phyloP scores from a whole-genome alignment of 1,140 invertebrate genomes.

The Araneus ventricosus region DNA sequence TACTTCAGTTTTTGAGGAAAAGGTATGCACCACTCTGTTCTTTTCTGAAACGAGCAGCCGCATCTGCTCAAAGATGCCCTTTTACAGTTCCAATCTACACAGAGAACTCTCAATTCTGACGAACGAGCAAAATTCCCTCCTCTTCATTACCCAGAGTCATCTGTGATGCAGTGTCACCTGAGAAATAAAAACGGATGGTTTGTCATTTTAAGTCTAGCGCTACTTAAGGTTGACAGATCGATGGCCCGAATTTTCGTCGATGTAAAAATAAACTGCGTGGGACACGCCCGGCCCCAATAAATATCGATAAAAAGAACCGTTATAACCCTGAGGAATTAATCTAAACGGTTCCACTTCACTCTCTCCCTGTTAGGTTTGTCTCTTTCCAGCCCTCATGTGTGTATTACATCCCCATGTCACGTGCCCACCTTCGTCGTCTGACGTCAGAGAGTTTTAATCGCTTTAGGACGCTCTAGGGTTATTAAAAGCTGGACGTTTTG shows the following conservation, averaged over 20 bases:
- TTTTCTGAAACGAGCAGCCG: no score
- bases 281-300: neutral
- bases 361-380: neutral
- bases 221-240: neutral
- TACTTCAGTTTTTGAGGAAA: no score
- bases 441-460: constrained; percentile 1
- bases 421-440: neutral
- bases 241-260: neutral
- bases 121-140: no score
- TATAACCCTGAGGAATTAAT: neutral
- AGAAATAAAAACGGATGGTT: neutral
- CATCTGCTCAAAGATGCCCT: no score
- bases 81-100: no score
- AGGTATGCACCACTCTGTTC: no score
- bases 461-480: neutral
- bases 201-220: neutral
- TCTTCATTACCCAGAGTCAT: no score
- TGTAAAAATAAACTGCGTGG: neutral
- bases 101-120: no score
- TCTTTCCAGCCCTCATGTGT: neutral
- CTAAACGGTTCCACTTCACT: neutral
- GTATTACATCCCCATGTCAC: neutral
- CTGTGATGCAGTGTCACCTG: no score
- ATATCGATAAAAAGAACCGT: constrained; percentile 4
- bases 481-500: constrained; percentile 2